Evolutionary conservation across 2,797 vertebrate genomes (phyloP), one percentile per base, ranked within the genome.

Genomic region (Leptatherina wallacei): DNA sequence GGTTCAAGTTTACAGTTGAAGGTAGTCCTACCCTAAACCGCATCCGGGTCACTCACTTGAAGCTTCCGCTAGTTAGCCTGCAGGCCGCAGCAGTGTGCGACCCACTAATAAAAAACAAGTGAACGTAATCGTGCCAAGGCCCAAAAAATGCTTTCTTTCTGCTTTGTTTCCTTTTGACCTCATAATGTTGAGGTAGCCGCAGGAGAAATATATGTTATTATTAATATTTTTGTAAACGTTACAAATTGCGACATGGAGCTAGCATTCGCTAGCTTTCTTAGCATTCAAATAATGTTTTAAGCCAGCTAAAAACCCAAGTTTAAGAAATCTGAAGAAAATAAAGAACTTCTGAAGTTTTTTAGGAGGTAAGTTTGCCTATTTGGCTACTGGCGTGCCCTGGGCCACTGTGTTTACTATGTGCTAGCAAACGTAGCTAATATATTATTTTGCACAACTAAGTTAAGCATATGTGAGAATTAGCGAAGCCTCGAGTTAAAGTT

Each of bases 11-110:
- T 56, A 20, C 11, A 8, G 18, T 78, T 78, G 22, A n/a, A 1
- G 0, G 2, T 12, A 14, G 81, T 3, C 0, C 69, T 0, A 1
- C 24, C 2, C 24, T 27, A 27, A 2, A 27, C 24, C 24, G 2
- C 82, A 78, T 91, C 88, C 85, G 89, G 90, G 85, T 86, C 69
- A 82, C 33, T 40, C 18, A 44, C 6, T 44, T 0, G 6, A 5
- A 6, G 6, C 70, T 60, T 57, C n/a, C 0, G 65, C 30, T 65
- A 14, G 70, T 58, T 52, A 35, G 2, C 1, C 12, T 30, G 32
- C 24, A 13, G 18, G 10, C 3, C 0, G 9, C 16, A 44, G 40
- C 16, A 1, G 40, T 10, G 22, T 0, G 10, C 1, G 18, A 40
- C 1, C 27, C 1, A 55, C 3, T 29, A 42, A 68, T 18, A 42